Evolutionary conservation across 1,140 invertebrate genomes (phyloP), one percentile per base, ranked within the genome.

Genomic region (Neodiprion pinetum): DNA sequence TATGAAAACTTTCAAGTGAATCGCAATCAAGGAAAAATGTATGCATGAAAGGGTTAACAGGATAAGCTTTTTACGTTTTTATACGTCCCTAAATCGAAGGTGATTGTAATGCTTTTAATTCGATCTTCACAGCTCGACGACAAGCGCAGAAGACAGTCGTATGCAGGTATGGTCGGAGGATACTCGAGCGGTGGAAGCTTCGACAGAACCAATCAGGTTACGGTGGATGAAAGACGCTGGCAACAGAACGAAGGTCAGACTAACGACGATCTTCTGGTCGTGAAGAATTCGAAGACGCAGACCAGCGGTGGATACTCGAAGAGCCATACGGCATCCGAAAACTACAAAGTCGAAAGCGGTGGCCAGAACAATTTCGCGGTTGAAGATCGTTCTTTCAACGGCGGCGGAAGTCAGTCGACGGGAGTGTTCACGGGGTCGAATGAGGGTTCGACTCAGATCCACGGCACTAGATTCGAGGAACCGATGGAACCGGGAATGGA

Each of bases 171-270:
- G 70, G 23, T 61, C 12, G 78, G 76, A 23, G 73, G 53, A 14
- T 74, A 74, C 47, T 53, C 72, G 61, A 50, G 71, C 17, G 77
- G 49, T 70, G 8, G 76, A 80, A 70, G 80, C 78, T 69, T 81
- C 83, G 11, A 84, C 74, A 82, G 88, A 86, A 85, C 84, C 8
- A 89, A 88, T 1, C 88, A 88, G n/a, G 88, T 89, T 80, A 89
- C 87, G 0, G 84, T 89, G 12, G 89, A 90, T 70, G 79, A 85
- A 23, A 86, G 89, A 23, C 74, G 89, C 8, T 83, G 86, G 76
- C 89, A 89, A 67, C 79, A 85, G 53, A 82, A 80, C 67, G 84
- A 81, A 61, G 53, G 0, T 12, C 53, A 12, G 53, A 7, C 11
- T 0, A 0, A 61, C 9, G 53, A 14, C 53, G 8, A 12, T 40